Percentiles rank a stretch among this genome's conserved stretches.
phyloP scores from a whole-genome alignment of 2,888 invertebrate genomes.

The Drosophila eohydei region DNA sequence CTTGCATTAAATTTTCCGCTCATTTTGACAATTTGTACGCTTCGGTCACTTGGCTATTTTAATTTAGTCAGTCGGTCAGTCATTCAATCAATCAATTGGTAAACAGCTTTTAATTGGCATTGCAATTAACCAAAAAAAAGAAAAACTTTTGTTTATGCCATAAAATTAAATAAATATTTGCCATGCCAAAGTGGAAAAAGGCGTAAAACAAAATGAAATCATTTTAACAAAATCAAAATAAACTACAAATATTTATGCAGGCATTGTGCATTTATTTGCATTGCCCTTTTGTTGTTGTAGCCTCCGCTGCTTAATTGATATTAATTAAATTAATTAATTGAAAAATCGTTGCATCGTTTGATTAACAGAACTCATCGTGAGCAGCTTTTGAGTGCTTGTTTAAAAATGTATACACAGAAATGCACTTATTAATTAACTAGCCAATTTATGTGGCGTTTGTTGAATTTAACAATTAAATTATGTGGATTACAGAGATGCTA shows the following conservation, averaged over 20 bases:
- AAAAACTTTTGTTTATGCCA: slow-evolving; percentile 50
- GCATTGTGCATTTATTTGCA: slow-evolving; percentile 42
- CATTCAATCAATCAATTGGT: slow-evolving; percentile 34
- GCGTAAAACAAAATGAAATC: slow-evolving; percentile 17
- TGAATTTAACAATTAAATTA: background rate
- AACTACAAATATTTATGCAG: slow-evolving; percentile 45
- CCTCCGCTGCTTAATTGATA: slow-evolving; percentile 58
- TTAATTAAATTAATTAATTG: slow-evolving; percentile 76
- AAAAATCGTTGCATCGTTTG: slow-evolving; percentile 51
- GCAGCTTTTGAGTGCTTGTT: slow-evolving; percentile 19
- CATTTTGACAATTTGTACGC: slow-evolving; percentile 43
- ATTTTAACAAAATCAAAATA: slow-evolving; percentile 37
- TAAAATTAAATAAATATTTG: slow-evolving; percentile 66
- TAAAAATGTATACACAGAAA: slow-evolving; percentile 38
- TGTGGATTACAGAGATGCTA: background rate
- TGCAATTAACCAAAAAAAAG: slow-evolving; percentile 55
- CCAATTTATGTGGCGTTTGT: slow-evolving; percentile 7
- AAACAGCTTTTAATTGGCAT: slow-evolving; percentile 54
- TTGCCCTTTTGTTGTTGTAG: slow-evolving; percentile 13
- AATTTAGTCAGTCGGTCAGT: slow-evolving; percentile 44
- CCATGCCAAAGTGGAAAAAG: slow-evolving; percentile 8
- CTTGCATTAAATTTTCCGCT: slow-evolving; percentile 32
- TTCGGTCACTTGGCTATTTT: slow-evolving; percentile 29
- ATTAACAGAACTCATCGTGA: slow-evolving; percentile 22
- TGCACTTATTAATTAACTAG: slow-evolving; percentile 49